Evolutionary conservation across 2,113 vertebrate genomes (phyloP).

Genomic region (Peucedramus taeniatus): DNA sequence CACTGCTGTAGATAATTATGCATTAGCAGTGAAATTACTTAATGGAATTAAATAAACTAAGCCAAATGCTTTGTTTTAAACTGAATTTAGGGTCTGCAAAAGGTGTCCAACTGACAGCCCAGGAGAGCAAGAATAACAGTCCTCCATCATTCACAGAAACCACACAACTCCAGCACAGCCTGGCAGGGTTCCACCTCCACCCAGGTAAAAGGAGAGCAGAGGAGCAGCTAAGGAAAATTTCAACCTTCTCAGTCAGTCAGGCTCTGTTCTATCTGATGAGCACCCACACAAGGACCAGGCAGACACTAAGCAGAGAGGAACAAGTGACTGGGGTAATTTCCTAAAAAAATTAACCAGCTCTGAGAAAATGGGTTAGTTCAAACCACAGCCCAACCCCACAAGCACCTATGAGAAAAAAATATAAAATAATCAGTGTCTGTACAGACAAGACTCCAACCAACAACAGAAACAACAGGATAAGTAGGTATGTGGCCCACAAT

Average conservation of each 20-base stretch:
- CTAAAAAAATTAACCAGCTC: neutral
- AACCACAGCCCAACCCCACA: neutral
- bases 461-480: neutral
- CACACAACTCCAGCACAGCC: neutral
- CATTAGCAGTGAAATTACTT: constrained; percentile 53
- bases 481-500: neutral
- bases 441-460: neutral
- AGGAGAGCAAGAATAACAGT: neutral
- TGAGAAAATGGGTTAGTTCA: neutral
- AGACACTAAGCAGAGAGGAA: neutral
- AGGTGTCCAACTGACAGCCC: constrained; percentile 9
- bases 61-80: constrained; percentile 59
- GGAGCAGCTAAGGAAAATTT: neutral
- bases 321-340: neutral
- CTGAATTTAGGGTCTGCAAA: constrained; percentile 18
- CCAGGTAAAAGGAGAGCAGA: neutral
- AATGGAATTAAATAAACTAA: constrained; percentile 54
- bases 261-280: neutral
- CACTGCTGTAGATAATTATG: constrained; percentile 52
- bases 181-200: neutral
- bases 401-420: neutral
- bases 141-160: neutral
- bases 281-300: neutral
- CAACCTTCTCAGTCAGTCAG: neutral
- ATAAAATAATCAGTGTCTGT: neutral